Evolutionary conservation across 1,140 invertebrate genomes (phyloP).

Genomic region (Caenorhabditis briggsae): DNA sequence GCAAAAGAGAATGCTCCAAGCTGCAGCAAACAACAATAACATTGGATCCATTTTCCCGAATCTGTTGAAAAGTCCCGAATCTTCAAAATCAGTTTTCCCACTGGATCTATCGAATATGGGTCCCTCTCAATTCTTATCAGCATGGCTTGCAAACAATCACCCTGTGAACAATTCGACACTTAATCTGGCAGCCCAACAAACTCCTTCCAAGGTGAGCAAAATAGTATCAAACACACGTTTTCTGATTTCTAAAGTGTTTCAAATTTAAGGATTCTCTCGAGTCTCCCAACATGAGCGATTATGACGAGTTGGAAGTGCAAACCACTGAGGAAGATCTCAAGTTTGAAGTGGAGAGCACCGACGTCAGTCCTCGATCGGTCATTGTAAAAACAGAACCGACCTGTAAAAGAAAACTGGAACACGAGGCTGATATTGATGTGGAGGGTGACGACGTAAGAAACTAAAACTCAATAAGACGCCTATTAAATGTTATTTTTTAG

Average conservation of each 20-base stretch:
- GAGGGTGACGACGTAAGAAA: slow-evolving; percentile 38
- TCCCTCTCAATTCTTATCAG: slow-evolving; percentile 55
- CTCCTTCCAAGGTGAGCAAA: neutral
- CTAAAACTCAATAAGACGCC: neutral
- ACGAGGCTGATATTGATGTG: slow-evolving; percentile 52
- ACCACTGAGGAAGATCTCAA: slow-evolving; percentile 61
- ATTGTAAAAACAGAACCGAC: slow-evolving; percentile 50
- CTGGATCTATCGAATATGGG: slow-evolving; percentile 44
- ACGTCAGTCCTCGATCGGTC: slow-evolving; percentile 53
- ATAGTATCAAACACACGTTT: neutral
- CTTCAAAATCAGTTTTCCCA: slow-evolving; percentile 7
- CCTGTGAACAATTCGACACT: slow-evolving; percentile 55
- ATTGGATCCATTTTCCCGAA: slow-evolving; percentile 56
- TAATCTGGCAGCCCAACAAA: slow-evolving; percentile 5
- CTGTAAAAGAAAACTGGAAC: slow-evolving; percentile 49
- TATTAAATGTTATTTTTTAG: slow-evolving; percentile 37
- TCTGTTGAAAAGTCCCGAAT: slow-evolving; percentile 30
- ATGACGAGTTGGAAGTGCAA: slow-evolving; percentile 60
- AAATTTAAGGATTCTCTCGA: slow-evolving; percentile 43
- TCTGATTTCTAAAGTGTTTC: neutral
- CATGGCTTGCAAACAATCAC: slow-evolving; percentile 66
- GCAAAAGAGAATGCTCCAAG: slow-evolving; percentile 23
- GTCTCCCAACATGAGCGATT: slow-evolving; percentile 39
- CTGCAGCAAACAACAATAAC: slow-evolving; percentile 49
- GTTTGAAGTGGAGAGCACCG: slow-evolving; percentile 57